Conservation (phyloP, 2,888 invertebrate genomes). For the Polyommatus icarus region DNA sequence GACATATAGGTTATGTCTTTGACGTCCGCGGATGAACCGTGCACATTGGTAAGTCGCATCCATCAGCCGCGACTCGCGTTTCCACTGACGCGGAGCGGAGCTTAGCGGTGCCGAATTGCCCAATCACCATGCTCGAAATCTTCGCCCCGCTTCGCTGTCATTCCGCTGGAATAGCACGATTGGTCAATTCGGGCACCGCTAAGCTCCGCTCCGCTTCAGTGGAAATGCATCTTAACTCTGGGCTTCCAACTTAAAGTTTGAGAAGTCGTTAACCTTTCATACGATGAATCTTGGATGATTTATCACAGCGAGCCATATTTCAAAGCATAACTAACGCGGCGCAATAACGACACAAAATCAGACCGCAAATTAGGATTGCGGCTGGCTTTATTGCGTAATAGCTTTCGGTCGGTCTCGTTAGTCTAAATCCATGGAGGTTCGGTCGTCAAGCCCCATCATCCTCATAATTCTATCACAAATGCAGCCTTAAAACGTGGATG, state of each 20-base stretch:
- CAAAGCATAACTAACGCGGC: constrained; percentile 12
- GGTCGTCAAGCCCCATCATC: not conserved
- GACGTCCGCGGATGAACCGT: too few species aligned
- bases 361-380: constrained; percentile 32
- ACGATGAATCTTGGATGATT: constrained; percentile 5
- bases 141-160: too few species aligned
- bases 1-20: too few species aligned
- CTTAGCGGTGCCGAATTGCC: too few species aligned
- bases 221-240: not conserved
- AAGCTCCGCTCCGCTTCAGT: too few species aligned
- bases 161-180: too few species aligned
- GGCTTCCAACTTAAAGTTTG: not conserved
- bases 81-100: too few species aligned
- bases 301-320: constrained; percentile 4
- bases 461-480: constrained; percentile 18
- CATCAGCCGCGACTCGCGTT: too few species aligned
- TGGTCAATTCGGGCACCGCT: too few species aligned
- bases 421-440: constrained; percentile 26
- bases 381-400: constrained; percentile 24
- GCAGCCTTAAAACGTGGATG: not conserved
- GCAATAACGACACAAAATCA: constrained; percentile 28
- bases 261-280: not conserved
- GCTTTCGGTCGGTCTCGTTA: constrained; percentile 22
- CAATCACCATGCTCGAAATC: too few species aligned
- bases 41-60: too few species aligned